phyloP scores from a whole-genome alignment of 2,113 vertebrate species.

The Triplophysa tibetana region DNA sequence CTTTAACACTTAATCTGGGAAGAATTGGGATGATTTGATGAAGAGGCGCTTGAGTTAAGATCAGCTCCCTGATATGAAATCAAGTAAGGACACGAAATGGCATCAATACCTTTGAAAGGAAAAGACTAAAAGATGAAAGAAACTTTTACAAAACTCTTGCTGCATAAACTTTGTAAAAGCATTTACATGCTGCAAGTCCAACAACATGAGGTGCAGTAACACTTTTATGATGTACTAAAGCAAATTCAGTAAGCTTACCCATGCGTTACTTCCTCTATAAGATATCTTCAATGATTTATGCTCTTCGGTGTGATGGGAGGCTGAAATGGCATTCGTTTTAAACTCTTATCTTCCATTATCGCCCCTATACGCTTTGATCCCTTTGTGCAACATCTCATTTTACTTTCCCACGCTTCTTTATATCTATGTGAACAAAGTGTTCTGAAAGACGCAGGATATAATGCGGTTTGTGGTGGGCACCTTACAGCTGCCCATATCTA shows the following conservation, averaged over 20 bases:
- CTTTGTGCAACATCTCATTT: neutral
- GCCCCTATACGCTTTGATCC: neutral
- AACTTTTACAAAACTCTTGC: neutral
- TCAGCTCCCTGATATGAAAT: no score
- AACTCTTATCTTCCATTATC: neutral
- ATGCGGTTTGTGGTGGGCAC: conserved; percentile 21
- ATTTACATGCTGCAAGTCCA: neutral
- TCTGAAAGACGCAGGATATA: neutral
- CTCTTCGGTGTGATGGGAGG: neutral
- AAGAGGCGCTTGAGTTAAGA: no score
- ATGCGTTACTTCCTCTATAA: neutral
- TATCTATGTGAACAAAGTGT: neutral
- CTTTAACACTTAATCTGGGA: no score
- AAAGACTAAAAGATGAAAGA: no score
- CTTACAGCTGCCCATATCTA: neutral
- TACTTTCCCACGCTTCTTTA: conserved; percentile 16
- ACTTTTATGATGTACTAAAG: neutral
- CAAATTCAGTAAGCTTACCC: conserved; percentile 1
- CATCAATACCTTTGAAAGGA: no score
- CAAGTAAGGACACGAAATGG: no score
- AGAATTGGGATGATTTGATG: no score
- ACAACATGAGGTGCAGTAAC: neutral
- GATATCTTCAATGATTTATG: neutral
- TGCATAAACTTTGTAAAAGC: neutral
- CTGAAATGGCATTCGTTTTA: neutral